Conservation (phyloP, 2,888 invertebrate genomes). For the Drosophila algonquin region DNA sequence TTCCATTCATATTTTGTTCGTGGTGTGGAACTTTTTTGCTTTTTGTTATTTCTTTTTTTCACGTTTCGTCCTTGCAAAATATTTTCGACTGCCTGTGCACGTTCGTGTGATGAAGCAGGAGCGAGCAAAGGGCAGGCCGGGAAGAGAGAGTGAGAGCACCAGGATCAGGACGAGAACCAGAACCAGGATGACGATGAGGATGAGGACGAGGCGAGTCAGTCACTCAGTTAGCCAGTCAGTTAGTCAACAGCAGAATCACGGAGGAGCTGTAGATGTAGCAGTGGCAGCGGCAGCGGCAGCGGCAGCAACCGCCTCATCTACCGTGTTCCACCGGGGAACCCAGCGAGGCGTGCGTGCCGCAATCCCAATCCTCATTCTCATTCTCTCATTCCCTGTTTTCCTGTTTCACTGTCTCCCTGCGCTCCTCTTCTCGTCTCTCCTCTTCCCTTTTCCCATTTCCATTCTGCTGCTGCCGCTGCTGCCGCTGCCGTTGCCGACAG, state of each 20-base stretch:
- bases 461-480: constrained; percentile 35
- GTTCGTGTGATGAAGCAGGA: constrained; percentile 32
- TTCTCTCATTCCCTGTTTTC: not conserved
- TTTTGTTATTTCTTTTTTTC: constrained; percentile 41
- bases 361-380: constrained; percentile 23
- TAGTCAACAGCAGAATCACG: constrained; percentile 63
- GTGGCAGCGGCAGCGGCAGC: constrained; percentile 60
- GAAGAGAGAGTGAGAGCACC: not conserved
- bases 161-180: not conserved
- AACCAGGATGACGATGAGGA: constrained; percentile 13
- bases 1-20: not conserved
- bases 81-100: constrained; percentile 66
- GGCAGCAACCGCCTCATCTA: constrained; percentile 33
- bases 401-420: too few relatives aligned
- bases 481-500: constrained; percentile 30
- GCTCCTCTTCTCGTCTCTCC: not conserved
- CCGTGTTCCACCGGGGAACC: constrained; percentile 24
- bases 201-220: constrained; percentile 22
- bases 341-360: constrained; percentile 60
- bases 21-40: constrained; percentile 23
- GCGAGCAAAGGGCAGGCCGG: not conserved
- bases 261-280: constrained; percentile 41
- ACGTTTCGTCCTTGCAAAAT: constrained; percentile 63
- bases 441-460: constrained; percentile 27
- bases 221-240: constrained; percentile 73